Evolutionary conservation across 2,797 vertebrate species (phyloP).

Genomic region (Erpetoichthys calabaricus): DNA sequence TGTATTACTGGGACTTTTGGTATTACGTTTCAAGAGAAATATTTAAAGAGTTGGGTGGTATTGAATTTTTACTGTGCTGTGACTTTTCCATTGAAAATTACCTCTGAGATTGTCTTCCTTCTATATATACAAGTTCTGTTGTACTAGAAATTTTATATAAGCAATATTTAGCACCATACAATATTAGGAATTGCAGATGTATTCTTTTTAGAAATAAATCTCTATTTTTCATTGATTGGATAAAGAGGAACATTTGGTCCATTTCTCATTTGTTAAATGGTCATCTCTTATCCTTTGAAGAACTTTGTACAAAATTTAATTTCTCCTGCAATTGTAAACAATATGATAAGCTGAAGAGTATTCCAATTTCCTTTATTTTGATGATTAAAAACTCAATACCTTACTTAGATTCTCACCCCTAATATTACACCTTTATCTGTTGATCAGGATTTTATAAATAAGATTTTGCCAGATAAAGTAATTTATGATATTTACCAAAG

Average conservation of each 20-base stretch:
- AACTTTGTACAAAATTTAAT: background rate
- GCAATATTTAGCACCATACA: slow-evolving; percentile 9
- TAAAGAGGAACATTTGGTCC: slow-evolving; percentile 3
- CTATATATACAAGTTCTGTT: slow-evolving; percentile 6
- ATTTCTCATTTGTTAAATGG: background rate
- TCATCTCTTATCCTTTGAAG: background rate
- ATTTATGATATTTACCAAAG: too few relatives aligned
- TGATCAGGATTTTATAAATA: too few relatives aligned
- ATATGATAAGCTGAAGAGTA: too few relatives aligned
- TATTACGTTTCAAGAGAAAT: background rate
- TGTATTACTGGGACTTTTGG: slow-evolving; percentile 11
- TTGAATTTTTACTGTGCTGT: slow-evolving; percentile 5
- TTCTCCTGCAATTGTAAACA: too few relatives aligned
- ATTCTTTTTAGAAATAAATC: slow-evolving; percentile 4
- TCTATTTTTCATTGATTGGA: slow-evolving; percentile 8
- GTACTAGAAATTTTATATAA: slow-evolving; percentile 10
- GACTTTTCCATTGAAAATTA: slow-evolving; percentile 4
- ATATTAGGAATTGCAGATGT: slow-evolving; percentile 9
- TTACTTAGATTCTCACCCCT: too few relatives aligned
- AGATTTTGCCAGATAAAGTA: too few relatives aligned
- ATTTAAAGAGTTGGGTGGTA: slow-evolving; percentile 5
- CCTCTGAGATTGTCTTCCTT: slow-evolving; percentile 8
- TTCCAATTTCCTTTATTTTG: too few relatives aligned
- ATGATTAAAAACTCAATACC: too few relatives aligned
- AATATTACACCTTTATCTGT: too few relatives aligned